Evolutionary conservation across 2,113 vertebrate species (phyloP), one percentile per base, ranked within the genome.

Genomic region (Apus apus): DNA sequence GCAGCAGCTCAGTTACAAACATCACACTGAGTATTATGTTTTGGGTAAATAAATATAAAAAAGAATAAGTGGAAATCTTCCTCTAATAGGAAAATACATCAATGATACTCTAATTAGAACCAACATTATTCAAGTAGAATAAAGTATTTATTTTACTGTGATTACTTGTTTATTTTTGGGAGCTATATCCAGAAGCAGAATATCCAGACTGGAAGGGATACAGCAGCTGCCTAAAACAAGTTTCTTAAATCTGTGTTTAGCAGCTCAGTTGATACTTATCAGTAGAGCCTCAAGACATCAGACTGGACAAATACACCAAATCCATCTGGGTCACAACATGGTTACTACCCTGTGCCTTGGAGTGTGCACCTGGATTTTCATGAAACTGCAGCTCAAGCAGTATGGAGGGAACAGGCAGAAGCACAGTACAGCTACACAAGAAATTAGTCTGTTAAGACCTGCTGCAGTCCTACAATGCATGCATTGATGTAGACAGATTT

Each of bases 51-150:
- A 97, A 92, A 86, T 94, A 43, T 57, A 74, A 86, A 79, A 94
- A 94, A 94, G 82, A 96, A 87, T 87, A 92, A 95, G 81, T 82
- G 85, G 65, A 95, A 97, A 94, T 91, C 89, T 90, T 93, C 65
- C 86, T 91, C 85, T 75, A 74, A 91, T 93, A 96, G 88, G 80
- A 87, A 94, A 94, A 96, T 74, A 19, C 85, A 90, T 95, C 85
- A 80, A 13, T 94, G 93, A 94, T 96, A 90, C 94, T 91, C 78
- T 95, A 97, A 97, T 96, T 96, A 96, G 89, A 90, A 96, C 48
- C 80, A 81, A 79, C 72, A 90, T 84, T 95, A 93, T 96, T 95
- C 89, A 89, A 87, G 86, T 94, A 79, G 57, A 82, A 93, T 71
- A 87, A 91, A 88, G 54, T 89, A 90, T 91, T 95, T 94, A 81